A percentile compares a stretch with the other conserved stretches of the same genome.
Evolutionary conservation across 1,140 invertebrate species (phyloP).

Genomic region (Lerema accius): DNA sequence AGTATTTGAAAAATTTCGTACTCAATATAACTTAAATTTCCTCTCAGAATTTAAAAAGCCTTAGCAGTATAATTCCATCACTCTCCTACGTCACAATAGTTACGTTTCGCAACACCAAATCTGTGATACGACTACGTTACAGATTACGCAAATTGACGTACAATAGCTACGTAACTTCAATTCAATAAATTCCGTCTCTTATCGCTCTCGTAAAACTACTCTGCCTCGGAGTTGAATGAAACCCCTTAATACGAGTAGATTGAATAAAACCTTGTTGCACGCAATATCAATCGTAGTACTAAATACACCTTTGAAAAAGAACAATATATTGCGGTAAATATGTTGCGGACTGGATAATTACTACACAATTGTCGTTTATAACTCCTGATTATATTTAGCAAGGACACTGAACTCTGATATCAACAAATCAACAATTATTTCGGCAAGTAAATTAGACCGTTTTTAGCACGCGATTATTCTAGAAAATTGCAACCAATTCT

Average conservation of each 20-base stretch:
- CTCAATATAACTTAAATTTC: no score
- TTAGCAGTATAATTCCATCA: neutral
- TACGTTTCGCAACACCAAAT: neutral
- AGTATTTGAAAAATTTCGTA: no score
- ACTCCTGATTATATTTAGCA: slow-evolving; percentile 3
- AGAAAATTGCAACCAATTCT: slow-evolving; percentile 8
- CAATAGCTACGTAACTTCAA: slow-evolving; percentile 14
- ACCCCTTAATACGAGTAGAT: slow-evolving; percentile 23
- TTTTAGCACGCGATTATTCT: slow-evolving; percentile 3
- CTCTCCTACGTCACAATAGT: slow-evolving; percentile 5
- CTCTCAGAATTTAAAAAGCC: no score
- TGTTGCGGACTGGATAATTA: neutral
- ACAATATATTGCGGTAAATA: neutral
- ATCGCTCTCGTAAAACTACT: slow-evolving; percentile 40
- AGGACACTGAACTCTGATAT: slow-evolving; percentile 1
- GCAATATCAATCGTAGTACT: slow-evolving; percentile 22
- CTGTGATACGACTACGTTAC: neutral
- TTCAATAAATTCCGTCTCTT: slow-evolving; percentile 37
- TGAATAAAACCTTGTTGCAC: slow-evolving; percentile 42
- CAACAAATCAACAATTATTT: slow-evolving; percentile 2
- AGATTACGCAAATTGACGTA: slow-evolving; percentile 25
- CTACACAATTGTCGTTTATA: slow-evolving; percentile 3
- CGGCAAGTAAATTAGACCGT: slow-evolving; percentile 1
- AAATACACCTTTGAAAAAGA: slow-evolving; percentile 21
- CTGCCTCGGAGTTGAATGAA: slow-evolving; percentile 24